Conservation (phyloP, 2,797 vertebrate genomes). For the Cheirogaleus major region DNA sequence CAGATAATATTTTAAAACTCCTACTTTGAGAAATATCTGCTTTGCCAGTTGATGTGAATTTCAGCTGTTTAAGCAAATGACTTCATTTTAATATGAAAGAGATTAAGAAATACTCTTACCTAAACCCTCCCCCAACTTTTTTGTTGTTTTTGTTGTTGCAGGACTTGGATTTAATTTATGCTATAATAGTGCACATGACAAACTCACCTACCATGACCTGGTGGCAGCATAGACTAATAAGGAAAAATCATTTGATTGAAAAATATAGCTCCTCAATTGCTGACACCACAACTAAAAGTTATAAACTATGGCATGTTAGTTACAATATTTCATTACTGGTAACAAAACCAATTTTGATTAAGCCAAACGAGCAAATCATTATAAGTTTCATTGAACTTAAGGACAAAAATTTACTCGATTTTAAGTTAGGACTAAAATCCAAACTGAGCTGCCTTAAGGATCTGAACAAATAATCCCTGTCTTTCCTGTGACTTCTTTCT, state of each 20-base stretch:
- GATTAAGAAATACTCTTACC: neutral
- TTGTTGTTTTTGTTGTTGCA: neutral
- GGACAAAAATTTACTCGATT: neutral
- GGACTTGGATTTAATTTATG: neutral
- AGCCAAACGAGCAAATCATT: neutral
- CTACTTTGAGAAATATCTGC: neutral
- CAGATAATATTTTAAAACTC: neutral
- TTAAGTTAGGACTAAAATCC: neutral
- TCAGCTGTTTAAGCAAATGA: neutral
- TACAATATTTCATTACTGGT: neutral
- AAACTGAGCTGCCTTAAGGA: neutral
- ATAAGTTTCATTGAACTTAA: constrained; percentile 3
- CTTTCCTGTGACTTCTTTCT: neutral
- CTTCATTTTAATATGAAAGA: constrained; percentile 8
- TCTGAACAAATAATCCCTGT: neutral
- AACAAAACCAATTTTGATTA: constrained; percentile 3
- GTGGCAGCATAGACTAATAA: neutral
- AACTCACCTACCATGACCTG: neutral
- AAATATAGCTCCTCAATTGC: neutral
- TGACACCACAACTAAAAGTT: neutral
- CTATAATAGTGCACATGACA: neutral
- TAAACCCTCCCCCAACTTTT: fast-evolving
- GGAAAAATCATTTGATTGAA: constrained; percentile 16
- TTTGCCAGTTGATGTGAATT: neutral
- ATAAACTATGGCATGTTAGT: neutral